Percentiles rank a stretch among this genome's conserved stretches.
These are phyloP conservation scores for Astyanax mexicanus DNA, from an alignment of 2,797 vertebrate species.

Conservation along the genomic window DNA sequence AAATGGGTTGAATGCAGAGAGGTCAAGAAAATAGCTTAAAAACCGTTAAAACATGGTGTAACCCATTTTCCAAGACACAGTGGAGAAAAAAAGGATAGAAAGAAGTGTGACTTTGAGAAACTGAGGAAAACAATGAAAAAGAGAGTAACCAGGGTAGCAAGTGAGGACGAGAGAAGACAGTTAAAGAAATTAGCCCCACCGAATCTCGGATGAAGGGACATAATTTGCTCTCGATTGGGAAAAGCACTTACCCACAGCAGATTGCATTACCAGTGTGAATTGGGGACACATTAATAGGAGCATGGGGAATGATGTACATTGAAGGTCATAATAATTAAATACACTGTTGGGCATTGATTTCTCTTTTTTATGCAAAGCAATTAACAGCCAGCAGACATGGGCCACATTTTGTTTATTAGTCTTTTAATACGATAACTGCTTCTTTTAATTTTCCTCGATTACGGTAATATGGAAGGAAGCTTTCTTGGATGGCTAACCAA, in stretches of 20 bases:
- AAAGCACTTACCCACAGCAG: slow-evolving; percentile 28
- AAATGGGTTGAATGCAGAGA: too few species aligned
- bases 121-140: slow-evolving; percentile 50
- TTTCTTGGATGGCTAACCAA: slow-evolving; percentile 75
- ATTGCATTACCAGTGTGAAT: background rate
- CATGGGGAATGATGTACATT: background rate
- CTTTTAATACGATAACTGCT: slow-evolving; percentile 84
- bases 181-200: slow-evolving; percentile 14
- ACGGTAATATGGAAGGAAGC: slow-evolving; percentile 72
- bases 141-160: slow-evolving; percentile 65
- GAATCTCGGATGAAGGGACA: slow-evolving; percentile 11
- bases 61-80: background rate
- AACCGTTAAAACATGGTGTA: too few species aligned
- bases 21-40: background rate
- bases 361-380: slow-evolving; percentile 65
- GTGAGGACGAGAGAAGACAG: slow-evolving; percentile 24
- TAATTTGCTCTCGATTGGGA: slow-evolving; percentile 24
- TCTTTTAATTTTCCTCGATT: slow-evolving; percentile 79
- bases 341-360: slow-evolving; percentile 62
- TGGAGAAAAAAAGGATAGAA: background rate
- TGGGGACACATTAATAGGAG: slow-evolving; percentile 20
- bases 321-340: slow-evolving; percentile 28
- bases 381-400: slow-evolving; percentile 83
- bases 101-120: background rate
- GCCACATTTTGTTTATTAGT: slow-evolving; percentile 82